Conservation (phyloP, 2,113 vertebrate species). For the Pimephales promelas region DNA sequence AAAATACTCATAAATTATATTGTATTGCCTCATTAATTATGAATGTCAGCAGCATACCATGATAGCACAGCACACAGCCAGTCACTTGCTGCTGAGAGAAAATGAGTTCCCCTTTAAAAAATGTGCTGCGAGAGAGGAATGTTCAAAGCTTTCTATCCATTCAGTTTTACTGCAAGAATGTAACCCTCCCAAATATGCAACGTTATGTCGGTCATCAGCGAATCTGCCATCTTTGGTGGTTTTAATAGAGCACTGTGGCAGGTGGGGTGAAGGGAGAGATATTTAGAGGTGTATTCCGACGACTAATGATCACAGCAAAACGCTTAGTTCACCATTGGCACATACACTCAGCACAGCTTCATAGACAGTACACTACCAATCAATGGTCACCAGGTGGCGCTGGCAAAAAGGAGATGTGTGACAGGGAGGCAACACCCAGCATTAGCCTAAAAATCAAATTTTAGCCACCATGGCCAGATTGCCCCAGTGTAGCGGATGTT, state of each 20-base stretch:
- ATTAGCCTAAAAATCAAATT: slow-evolving; percentile 61
- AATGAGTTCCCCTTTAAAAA: slow-evolving; percentile 50
- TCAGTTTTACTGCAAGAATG: slow-evolving; percentile 54
- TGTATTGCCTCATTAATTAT: slow-evolving; percentile 27
- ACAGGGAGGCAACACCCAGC: slow-evolving; percentile 70
- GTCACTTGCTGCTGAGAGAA: slow-evolving; percentile 17
- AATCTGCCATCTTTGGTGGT: slow-evolving; percentile 31
- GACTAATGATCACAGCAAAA: slow-evolving; percentile 49
- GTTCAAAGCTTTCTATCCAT: slow-evolving; percentile 39
- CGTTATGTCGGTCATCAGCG: slow-evolving; percentile 19
- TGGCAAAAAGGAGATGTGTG: slow-evolving; percentile 46
- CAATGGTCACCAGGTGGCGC: slow-evolving; percentile 72
- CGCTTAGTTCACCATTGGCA: slow-evolving; percentile 26
- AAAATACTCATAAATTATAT: slow-evolving; percentile 28
- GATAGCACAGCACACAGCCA: slow-evolving; percentile 20
- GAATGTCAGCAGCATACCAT: slow-evolving; percentile 25
- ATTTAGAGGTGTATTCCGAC: slow-evolving; percentile 22
- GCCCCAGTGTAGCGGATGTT: slow-evolving; percentile 56
- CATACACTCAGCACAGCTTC: not conserved
- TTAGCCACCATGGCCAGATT: slow-evolving; percentile 62
- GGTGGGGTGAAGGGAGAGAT: not conserved
- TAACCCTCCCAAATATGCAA: slow-evolving; percentile 48
- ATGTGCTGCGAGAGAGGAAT: slow-evolving; percentile 50
- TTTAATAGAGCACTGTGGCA: slow-evolving; percentile 22
- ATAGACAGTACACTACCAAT: not conserved